phyloP scores from a whole-genome alignment of 2,888 invertebrate genomes.

The Trissolcus brochymenae region DNA sequence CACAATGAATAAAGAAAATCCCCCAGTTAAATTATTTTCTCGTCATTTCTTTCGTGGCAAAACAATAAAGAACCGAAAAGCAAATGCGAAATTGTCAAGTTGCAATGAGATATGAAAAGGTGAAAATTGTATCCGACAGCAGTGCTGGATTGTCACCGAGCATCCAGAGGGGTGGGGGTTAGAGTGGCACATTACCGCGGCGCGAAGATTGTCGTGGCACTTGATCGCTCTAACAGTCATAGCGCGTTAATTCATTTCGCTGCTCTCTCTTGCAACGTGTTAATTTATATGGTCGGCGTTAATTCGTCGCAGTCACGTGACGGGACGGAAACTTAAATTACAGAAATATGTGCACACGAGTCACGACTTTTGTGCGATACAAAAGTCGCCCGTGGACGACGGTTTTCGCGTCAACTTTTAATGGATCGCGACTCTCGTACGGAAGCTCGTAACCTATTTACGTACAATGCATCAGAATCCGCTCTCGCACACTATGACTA shows the following conservation, averaged over 20 bases:
- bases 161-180: background rate
- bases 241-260: conserved; percentile 56
- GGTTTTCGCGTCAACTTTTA: conserved; percentile 59
- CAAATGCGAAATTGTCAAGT: too few species aligned
- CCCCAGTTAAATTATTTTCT: too few species aligned
- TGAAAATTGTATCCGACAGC: too few species aligned
- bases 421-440: conserved; percentile 62
- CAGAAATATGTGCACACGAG: conserved; percentile 53
- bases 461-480: conserved; percentile 39
- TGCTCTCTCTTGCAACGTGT: conserved; percentile 56
- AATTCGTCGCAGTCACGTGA: conserved; percentile 69
- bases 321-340: conserved; percentile 69
- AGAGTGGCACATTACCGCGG: conserved; percentile 10
- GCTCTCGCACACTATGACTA: background rate
- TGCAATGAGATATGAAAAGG: too few species aligned
- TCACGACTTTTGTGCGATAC: background rate
- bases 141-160: too few species aligned
- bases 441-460: conserved; percentile 60
- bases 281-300: conserved; percentile 65
- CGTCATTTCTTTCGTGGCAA: too few species aligned
- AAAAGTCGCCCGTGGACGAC: conserved; percentile 32
- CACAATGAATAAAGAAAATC: too few species aligned
- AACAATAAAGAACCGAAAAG: too few species aligned
- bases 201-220: conserved; percentile 39
- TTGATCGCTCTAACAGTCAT: conserved; percentile 54